A percentile compares a stretch with the other conserved stretches of the same genome.
Conservation (phyloP, 1,140 invertebrate genomes). For the Cydia amplana region DNA sequence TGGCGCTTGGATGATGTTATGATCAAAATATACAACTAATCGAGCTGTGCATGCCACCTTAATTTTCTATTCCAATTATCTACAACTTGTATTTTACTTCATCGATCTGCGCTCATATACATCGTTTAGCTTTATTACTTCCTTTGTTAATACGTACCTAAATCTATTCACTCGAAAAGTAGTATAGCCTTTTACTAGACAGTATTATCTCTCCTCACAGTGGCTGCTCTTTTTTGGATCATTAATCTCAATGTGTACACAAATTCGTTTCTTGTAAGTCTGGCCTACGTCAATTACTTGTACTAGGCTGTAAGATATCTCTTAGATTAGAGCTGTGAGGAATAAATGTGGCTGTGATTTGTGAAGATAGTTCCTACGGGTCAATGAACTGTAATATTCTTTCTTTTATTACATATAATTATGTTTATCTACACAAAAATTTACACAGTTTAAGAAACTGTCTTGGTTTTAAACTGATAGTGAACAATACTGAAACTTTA, state of each 20-base stretch:
- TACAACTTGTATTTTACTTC: too few species aligned
- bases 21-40: too few species aligned
- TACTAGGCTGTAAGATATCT: background rate
- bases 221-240: conserved; percentile 24
- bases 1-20: too few species aligned
- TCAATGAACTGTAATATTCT: background rate
- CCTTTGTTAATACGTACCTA: background rate
- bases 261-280: conserved; percentile 25
- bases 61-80: too few species aligned
- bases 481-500: too few species aligned
- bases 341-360: background rate
- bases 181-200: background rate
- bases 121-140: background rate
- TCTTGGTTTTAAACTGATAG: too few species aligned
- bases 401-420: background rate
- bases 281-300: conserved; percentile 5
- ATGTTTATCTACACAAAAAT: too few species aligned
- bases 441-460: too few species aligned
- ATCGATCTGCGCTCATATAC: too few species aligned
- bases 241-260: conserved; percentile 27
- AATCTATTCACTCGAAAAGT: background rate
- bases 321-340: background rate
- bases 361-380: background rate
- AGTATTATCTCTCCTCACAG: conserved; percentile 18
- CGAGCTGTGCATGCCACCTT: too few species aligned